Percentiles rank a stretch among this genome's conserved stretches.
These are phyloP conservation scores for Anomalospiza imberbis DNA, from an alignment of 2,797 vertebrate genomes.

Conservation along the genomic window DNA sequence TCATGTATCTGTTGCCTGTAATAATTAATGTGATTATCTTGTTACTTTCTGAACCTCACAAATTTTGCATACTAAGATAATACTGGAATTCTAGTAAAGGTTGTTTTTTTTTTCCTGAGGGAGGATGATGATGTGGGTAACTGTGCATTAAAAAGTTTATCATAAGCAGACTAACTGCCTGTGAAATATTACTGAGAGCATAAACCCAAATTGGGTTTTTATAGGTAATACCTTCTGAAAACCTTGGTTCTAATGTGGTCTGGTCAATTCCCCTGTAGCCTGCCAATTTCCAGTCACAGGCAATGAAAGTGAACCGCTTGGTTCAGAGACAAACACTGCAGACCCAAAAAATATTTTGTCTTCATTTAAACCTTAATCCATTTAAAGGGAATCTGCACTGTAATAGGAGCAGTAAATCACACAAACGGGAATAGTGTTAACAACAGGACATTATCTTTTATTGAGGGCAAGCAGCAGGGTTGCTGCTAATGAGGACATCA, in stretches of 20 bases:
- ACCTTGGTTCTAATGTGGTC: not conserved
- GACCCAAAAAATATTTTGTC: conserved; percentile 62
- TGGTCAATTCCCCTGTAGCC: not conserved
- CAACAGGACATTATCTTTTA: conserved; percentile 77
- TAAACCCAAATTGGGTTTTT: not conserved
- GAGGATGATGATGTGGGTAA: not conserved
- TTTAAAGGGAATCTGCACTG: conserved; percentile 66
- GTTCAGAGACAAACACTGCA: conserved; percentile 31
- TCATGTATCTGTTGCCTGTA: not conserved
- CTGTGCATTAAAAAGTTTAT: not conserved
- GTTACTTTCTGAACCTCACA: not conserved
- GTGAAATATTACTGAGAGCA: not conserved
- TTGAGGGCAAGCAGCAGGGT: conserved; percentile 75
- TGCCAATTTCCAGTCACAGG: not conserved
- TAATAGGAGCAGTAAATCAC: conserved; percentile 73
- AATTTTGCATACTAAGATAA: not conserved
- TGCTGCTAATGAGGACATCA: conserved; percentile 77
- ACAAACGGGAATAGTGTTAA: conserved; percentile 65
- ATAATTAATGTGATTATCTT: not conserved
- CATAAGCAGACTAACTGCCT: not conserved
- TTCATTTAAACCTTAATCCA: conserved; percentile 64
- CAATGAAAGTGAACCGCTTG: not conserved
- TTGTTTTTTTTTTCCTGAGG: not conserved
- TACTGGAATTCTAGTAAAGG: not conserved
- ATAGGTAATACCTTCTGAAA: not conserved